Conservation (phyloP, 2,888 invertebrate genomes). For the Drosophila merina region DNA sequence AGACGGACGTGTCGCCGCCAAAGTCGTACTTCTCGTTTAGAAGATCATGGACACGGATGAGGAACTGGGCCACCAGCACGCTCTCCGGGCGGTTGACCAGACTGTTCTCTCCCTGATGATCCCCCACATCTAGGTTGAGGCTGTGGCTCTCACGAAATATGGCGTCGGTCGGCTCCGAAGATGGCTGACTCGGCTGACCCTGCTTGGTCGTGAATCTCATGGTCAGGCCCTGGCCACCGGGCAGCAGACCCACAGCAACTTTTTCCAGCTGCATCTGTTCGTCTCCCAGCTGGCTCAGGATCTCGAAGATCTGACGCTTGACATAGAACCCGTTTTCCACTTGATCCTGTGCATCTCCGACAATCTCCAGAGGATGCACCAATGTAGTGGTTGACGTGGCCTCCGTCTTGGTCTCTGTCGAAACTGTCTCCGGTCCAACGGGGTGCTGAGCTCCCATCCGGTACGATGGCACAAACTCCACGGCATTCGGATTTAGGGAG, state of each 20-base stretch:
- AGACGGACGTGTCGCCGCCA: slow-evolving; percentile 9
- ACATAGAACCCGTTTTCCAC: slow-evolving; percentile 7
- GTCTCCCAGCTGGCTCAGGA: slow-evolving; percentile 54
- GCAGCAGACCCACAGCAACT: slow-evolving; percentile 41
- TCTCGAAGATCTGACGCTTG: slow-evolving; percentile 52
- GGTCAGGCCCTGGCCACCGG: slow-evolving; percentile 51
- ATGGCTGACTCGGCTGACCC: neutral
- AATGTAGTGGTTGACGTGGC: slow-evolving; percentile 53
- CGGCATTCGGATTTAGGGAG: slow-evolving; percentile 59
- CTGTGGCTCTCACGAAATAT: neutral
- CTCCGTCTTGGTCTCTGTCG: slow-evolving; percentile 8
- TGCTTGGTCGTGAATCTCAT: slow-evolving; percentile 47
- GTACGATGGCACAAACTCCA: slow-evolving; percentile 60
- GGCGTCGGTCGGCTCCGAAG: neutral
- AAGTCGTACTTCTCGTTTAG: slow-evolving; percentile 31
- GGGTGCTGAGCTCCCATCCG: slow-evolving; percentile 5
- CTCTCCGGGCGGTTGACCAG: slow-evolving; percentile 34
- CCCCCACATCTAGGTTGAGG: slow-evolving; percentile 19
- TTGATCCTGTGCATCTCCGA: slow-evolving; percentile 23
- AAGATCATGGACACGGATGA: slow-evolving; percentile 31
- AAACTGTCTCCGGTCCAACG: neutral
- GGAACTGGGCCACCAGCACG: slow-evolving; percentile 31
- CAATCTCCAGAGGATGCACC: neutral
- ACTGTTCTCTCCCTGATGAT: slow-evolving; percentile 11
- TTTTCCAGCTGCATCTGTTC: slow-evolving; percentile 37